Conservation (phyloP, 2,888 invertebrate genomes). For the Acholoe squamosa region DNA sequence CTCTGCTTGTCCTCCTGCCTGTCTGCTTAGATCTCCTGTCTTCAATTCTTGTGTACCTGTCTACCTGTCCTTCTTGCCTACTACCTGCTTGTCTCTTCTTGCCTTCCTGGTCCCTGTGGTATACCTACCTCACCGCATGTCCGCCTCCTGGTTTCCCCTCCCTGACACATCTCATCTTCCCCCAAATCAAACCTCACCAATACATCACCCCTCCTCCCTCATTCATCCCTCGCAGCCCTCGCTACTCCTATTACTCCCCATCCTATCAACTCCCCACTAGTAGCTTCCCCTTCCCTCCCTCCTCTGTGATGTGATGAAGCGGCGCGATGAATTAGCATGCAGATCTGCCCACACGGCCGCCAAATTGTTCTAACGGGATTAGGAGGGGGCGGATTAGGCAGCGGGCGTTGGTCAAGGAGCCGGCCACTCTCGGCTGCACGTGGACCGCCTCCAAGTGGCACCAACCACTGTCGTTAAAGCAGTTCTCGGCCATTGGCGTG, state of each 20-base stretch:
- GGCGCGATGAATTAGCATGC: constrained; percentile 48
- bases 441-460: not conserved
- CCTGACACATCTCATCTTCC: too few relatives aligned
- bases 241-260: not conserved
- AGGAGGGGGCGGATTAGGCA: not conserved
- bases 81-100: too few relatives aligned
- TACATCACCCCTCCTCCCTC: not conserved
- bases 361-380: constrained; percentile 59
- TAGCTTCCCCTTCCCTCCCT: not conserved
- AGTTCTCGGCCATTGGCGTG: too few relatives aligned
- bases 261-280: not conserved
- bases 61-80: too few relatives aligned
- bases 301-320: constrained; percentile 38
- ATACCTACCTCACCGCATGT: too few relatives aligned
- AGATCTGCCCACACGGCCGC: constrained; percentile 8
- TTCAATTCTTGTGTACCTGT: too few relatives aligned
- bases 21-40: too few relatives aligned
- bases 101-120: too few relatives aligned
- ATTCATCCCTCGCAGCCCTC: not conserved
- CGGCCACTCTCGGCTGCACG: not conserved
- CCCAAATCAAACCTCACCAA: not conserved
- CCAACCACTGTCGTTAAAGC: too few relatives aligned
- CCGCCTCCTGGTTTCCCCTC: too few relatives aligned
- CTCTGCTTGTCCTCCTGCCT: too few relatives aligned
- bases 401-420: not conserved